These are phyloP conservation scores for Conops quadrifasciatus DNA, from an alignment of 2,888 invertebrate genomes.

Conservation along the genomic window DNA sequence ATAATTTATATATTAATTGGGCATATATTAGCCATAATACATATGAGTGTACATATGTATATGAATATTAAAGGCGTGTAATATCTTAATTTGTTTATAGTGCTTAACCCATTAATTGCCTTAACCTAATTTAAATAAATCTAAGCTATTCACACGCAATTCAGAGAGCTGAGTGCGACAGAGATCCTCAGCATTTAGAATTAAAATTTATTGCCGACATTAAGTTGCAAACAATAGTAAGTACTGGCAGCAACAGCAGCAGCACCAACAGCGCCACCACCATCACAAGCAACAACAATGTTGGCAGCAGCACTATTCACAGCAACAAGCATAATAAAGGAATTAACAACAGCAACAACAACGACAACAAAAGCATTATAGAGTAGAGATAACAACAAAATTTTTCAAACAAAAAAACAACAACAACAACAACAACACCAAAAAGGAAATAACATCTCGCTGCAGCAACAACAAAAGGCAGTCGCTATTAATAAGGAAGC, in stretches of 20 bases:
- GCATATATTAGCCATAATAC: too few species aligned
- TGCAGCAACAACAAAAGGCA: not conserved
- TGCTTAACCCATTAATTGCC: conserved; percentile 5
- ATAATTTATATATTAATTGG: too few species aligned
- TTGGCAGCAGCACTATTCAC: not conserved
- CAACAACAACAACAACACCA: conserved; percentile 16
- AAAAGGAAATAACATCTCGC: not conserved
- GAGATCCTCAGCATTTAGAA: conserved; percentile 13
- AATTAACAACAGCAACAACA: conserved; percentile 4
- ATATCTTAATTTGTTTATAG: not conserved
- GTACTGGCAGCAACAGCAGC: not conserved
- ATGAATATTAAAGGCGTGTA: too few species aligned
- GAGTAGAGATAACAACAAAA: too few species aligned
- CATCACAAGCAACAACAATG: conserved; percentile 1
- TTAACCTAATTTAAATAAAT: conserved; percentile 14
- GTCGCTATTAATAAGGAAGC: not conserved
- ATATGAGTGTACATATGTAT: too few species aligned
- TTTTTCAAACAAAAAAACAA: conserved; percentile 6
- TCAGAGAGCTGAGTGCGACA: not conserved
- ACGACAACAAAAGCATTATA: conserved; percentile 14
- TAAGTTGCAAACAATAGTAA: conserved; percentile 5
- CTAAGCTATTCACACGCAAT: conserved; percentile 14
- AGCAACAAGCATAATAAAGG: not conserved
- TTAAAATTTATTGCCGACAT: conserved; percentile 16
- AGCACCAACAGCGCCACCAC: not conserved